phyloP scores from a whole-genome alignment of 1,140 invertebrate species.

The Tetraneura akinire region DNA sequence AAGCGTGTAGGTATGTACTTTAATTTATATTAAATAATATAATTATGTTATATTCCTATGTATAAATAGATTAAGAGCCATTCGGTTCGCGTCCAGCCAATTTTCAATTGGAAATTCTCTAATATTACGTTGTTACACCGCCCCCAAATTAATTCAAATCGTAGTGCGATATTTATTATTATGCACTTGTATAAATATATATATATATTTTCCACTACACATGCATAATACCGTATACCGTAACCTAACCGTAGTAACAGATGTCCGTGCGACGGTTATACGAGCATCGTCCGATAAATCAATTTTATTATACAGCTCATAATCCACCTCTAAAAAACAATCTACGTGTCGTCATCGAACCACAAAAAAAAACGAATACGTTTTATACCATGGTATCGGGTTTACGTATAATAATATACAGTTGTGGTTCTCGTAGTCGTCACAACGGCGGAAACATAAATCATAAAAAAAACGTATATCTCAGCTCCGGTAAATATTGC shows the following conservation, averaged over 20 bases:
- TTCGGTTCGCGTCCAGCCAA: too few relatives aligned
- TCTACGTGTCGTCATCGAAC: background rate
- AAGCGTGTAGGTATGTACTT: background rate
- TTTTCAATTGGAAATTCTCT: too few relatives aligned
- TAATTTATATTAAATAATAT: background rate
- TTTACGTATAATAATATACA: background rate
- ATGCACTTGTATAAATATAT: too few relatives aligned
- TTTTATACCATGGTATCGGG: background rate
- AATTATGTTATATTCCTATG: too few relatives aligned
- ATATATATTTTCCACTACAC: too few relatives aligned
- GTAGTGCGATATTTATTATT: too few relatives aligned
- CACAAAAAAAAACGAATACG: background rate
- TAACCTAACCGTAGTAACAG: background rate
- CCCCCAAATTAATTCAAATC: too few relatives aligned
- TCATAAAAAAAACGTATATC: background rate
- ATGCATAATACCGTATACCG: too few relatives aligned
- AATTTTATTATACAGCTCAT: slow-evolving; percentile 2
- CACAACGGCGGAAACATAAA: background rate
- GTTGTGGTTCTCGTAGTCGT: background rate
- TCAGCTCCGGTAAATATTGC: background rate
- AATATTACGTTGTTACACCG: too few relatives aligned
- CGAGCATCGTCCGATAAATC: slow-evolving; percentile 3
- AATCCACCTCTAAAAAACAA: background rate
- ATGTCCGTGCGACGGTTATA: background rate
- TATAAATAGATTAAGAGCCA: too few relatives aligned